Percentiles rank a stretch among this genome's conserved stretches.
These are phyloP conservation scores for Pharmacophagus antenor DNA, from an alignment of 2,888 invertebrate genomes.

Conservation along the genomic window DNA sequence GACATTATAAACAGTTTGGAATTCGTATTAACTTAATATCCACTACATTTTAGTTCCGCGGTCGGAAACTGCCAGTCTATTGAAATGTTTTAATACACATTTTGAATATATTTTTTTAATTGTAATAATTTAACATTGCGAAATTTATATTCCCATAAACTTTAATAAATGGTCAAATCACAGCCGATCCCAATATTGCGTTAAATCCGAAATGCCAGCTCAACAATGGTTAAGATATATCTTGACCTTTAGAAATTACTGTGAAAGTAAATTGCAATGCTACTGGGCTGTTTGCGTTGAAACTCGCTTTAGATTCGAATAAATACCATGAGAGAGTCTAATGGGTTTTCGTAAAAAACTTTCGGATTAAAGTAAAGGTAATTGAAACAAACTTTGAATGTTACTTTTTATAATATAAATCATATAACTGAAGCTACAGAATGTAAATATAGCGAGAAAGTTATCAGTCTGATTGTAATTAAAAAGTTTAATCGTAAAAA, in stretches of 20 bases:
- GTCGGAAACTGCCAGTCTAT: not conserved
- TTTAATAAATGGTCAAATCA: constrained; percentile 24
- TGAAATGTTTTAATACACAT: not conserved
- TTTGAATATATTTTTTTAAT: not conserved
- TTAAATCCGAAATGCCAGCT: constrained; percentile 38
- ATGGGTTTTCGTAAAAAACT: too few species aligned
- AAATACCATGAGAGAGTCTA: too few species aligned
- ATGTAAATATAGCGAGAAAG: too few species aligned
- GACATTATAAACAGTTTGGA: too few species aligned
- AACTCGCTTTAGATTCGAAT: not conserved
- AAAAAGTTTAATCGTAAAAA: too few species aligned
- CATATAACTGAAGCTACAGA: too few species aligned
- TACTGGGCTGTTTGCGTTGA: constrained; percentile 29
- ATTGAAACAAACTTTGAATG: too few species aligned
- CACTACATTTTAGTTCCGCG: too few species aligned
- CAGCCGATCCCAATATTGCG: constrained; percentile 33
- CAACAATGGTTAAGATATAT: constrained; percentile 42
- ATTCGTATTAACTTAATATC: too few species aligned
- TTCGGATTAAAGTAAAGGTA: too few species aligned
- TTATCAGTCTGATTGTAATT: too few species aligned
- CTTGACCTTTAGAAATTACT: constrained; percentile 37
- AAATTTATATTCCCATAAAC: constrained; percentile 21
- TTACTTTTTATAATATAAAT: too few species aligned
- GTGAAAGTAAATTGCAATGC: constrained; percentile 34
- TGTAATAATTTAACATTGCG: not conserved